Evolutionary conservation across 2,797 vertebrate species (phyloP), one percentile per base, ranked within the genome.

Genomic region (Paedocypris micromegethes): DNA sequence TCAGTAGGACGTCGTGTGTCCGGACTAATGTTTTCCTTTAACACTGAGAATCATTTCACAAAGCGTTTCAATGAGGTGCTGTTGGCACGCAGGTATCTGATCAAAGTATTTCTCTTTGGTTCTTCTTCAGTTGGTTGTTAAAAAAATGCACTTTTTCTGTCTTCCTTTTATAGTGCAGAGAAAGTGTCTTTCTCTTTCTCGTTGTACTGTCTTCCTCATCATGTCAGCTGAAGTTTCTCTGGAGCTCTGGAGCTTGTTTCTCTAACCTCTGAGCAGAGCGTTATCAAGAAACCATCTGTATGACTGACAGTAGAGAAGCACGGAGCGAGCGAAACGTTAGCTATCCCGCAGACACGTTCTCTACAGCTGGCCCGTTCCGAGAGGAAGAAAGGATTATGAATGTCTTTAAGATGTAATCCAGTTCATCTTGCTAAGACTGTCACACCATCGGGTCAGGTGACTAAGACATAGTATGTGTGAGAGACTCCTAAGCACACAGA

Each of bases 21-120:
- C 75, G 54, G 75, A 75, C 70, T 68, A 77, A 75, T 78, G 72
- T 77, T 77, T 39, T 77, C 74, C 47, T 79, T 76, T 79, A 74
- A 74, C 72, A 80, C 52, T 70, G 45, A 43, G 55, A 58, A 75
- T 74, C 64, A 43, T 54, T 79, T 23, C 23, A 23, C 74, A 75
- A 68, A 69, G 70, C 23, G 23, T 23, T 23, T 23, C 23, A 23
- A 23, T 23, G 23, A 23, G 23, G 23, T 23, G 23, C 23, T 23
- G 23, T 23, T 23, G 23, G 23, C 23, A 23, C 23, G 23, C 23
- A 23, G 23, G 23, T 23, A 23, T 23, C 23, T 23, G 23, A 23
- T 23, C 23, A 23, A 23, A 23, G 23, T 23, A 23, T 23, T 23
- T 23, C 23, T 23, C 23, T 23, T 23, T 23, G 23, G 23, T 23